Base-by-base conservation (phyloP, 2,113 vertebrate species). In the Nesogale talazaci region DNA sequence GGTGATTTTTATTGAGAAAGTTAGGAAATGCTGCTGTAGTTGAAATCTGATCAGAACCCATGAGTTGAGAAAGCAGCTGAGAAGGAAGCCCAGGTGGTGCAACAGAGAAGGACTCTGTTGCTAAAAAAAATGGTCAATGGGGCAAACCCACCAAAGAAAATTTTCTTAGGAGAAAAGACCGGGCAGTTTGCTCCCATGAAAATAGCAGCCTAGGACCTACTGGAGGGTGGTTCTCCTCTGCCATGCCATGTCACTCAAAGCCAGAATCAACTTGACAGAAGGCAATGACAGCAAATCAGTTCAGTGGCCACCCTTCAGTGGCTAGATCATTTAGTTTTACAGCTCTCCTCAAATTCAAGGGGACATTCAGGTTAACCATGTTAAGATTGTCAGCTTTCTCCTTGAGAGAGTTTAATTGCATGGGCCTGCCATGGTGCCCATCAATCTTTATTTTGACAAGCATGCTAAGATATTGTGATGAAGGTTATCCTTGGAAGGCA, bases 401-500 rank as follows among this genome's bases (percentile, higher is more conserved):
- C 38, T 2, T 92, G n/a, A 19, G 4, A 77, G 56, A 74, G 27
- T 67, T 93, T 52, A 77, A 67, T 25, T 79, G 67, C n/a, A 14
- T n/a, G 5, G 25, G 4, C 22, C 40, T 82, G 19, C 23, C 27
- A 2, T 63, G 75, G 9, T 52, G 46, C 46, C 46, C 46, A 52
- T 52, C 46, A 52, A 52, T 52, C 2, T 29, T 70, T 79, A 0
- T 89, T 72, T 89, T 69, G 59, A 84, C 42, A 92, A 77, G 4
- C 16, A 76, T 22, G 25, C 20, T 90, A 81, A 84, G 67, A 83
- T 17, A 85, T 52, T 92, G 22, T 93, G 74, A 52, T 78, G 19
- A 86, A 86, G 52, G 31, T 65, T 25, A 72, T 89, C 56, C 52
- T 83, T 85, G 38, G 17, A 74, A 94, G 22, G 1, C 29, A 70